Evolutionary conservation across 1,140 invertebrate genomes (phyloP).

Genomic region (Listronotus bonariensis): DNA sequence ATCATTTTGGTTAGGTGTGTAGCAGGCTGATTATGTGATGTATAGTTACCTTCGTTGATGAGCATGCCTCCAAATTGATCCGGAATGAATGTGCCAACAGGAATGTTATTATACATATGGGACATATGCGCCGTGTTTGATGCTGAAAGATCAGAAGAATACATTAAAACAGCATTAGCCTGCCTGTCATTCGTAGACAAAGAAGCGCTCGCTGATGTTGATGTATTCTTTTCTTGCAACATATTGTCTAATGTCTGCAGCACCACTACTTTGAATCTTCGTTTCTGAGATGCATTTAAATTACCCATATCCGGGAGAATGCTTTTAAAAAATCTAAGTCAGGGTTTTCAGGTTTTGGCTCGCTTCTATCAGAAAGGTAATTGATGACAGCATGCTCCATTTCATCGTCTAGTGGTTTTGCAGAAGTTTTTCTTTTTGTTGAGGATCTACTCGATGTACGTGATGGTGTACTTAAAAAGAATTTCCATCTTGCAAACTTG

Average conservation of each 20-base stretch:
- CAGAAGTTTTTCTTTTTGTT: neutral
- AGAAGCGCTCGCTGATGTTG: too few species aligned
- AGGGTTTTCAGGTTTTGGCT: conserved; percentile 14
- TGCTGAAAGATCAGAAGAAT: neutral
- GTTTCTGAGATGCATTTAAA: too few species aligned
- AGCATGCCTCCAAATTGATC: conserved; percentile 10
- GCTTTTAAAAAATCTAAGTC: conserved; percentile 21
- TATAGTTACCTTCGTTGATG: conserved; percentile 11
- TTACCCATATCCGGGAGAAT: conserved; percentile 3
- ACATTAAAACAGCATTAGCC: neutral
- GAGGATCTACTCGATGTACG: conserved; percentile 22
- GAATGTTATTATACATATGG: conserved; percentile 7
- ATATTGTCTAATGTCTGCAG: conserved; percentile 9
- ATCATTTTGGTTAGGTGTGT: neutral
- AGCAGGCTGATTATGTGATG: conserved; percentile 7
- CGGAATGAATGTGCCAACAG: neutral
- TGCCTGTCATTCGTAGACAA: neutral
- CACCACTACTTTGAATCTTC: neutral
- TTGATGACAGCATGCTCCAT: conserved; percentile 16
- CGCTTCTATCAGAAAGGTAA: conserved; percentile 14
- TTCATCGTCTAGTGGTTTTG: neutral
- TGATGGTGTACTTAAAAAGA: conserved; percentile 5
- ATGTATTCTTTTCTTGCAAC: conserved; percentile 16
- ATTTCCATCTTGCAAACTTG: conserved; percentile 7
- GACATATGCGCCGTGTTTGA: neutral